phyloP scores from a whole-genome alignment of 1,140 invertebrate genomes.

The Mya arenaria region DNA sequence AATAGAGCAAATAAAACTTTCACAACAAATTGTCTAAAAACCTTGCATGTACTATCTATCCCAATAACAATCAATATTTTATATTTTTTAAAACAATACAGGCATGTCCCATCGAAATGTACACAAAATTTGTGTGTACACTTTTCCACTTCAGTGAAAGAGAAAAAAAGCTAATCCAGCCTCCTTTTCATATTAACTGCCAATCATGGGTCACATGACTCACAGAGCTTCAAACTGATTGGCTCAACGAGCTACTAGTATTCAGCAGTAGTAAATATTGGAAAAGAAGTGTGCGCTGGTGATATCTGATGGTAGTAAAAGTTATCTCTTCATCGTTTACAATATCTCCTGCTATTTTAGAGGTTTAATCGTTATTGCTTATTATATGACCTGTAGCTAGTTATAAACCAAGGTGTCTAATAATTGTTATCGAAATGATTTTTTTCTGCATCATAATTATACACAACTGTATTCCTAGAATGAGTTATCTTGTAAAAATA shows the following conservation, averaged over 20 bases:
- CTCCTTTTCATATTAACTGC: conserved; percentile 29
- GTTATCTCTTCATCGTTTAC: not conserved
- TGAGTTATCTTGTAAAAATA: too few species aligned
- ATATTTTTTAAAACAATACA: too few species aligned
- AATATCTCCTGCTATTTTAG: not conserved
- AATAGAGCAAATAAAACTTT: too few species aligned
- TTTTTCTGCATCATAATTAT: too few species aligned
- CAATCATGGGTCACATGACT: conserved; percentile 43
- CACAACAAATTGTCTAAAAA: too few species aligned
- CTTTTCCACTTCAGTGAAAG: not conserved
- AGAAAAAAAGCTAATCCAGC: conserved; percentile 10
- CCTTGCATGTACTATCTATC: too few species aligned
- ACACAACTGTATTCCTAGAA: too few species aligned
- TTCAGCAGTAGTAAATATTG: not conserved
- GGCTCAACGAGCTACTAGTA: conserved; percentile 1
- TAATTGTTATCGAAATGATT: too few species aligned
- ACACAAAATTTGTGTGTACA: not conserved
- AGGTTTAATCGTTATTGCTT: too few species aligned
- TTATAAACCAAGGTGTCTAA: too few species aligned
- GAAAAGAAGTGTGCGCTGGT: not conserved
- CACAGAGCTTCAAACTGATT: conserved; percentile 31
- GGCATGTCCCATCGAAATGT: not conserved
- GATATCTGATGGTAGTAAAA: conserved; percentile 1
- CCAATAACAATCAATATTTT: too few species aligned
- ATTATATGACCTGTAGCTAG: too few species aligned